phyloP scores from a whole-genome alignment of 2,888 invertebrate genomes.

The Sarcophaga subvicina region DNA sequence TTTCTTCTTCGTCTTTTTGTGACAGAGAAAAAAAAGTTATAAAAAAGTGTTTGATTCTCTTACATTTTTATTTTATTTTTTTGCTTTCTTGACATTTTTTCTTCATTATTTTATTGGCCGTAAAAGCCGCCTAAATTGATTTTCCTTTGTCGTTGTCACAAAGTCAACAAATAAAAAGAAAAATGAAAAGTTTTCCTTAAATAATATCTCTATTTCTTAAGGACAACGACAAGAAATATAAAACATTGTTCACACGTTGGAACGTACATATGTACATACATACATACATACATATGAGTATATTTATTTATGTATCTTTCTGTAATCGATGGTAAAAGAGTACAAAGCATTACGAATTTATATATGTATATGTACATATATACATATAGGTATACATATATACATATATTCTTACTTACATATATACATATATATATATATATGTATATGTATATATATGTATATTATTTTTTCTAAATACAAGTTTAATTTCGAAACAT shows the following conservation, averaged over 20 bases:
- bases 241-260: background rate
- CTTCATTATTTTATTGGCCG: conserved; percentile 55
- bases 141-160: conserved; percentile 41
- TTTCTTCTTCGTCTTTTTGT: conserved; percentile 14
- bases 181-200: conserved; percentile 8
- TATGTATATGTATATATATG: no score
- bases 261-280: background rate
- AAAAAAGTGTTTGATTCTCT: conserved; percentile 49
- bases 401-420: no score
- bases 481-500: background rate
- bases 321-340: no score
- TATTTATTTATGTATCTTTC: no score
- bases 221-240: background rate
- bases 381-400: no score
- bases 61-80: conserved; percentile 6
- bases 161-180: conserved; percentile 18
- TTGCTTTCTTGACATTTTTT: conserved; percentile 52
- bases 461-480: no score
- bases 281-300: no score
- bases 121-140: conserved; percentile 63
- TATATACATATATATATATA: no score
- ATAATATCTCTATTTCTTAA: conserved; percentile 44
- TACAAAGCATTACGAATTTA: no score
- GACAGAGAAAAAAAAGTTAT: conserved; percentile 45
- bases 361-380: no score